Evolutionary conservation across 2,113 vertebrate genomes (phyloP).

Genomic region (Spea multiplicata): DNA sequence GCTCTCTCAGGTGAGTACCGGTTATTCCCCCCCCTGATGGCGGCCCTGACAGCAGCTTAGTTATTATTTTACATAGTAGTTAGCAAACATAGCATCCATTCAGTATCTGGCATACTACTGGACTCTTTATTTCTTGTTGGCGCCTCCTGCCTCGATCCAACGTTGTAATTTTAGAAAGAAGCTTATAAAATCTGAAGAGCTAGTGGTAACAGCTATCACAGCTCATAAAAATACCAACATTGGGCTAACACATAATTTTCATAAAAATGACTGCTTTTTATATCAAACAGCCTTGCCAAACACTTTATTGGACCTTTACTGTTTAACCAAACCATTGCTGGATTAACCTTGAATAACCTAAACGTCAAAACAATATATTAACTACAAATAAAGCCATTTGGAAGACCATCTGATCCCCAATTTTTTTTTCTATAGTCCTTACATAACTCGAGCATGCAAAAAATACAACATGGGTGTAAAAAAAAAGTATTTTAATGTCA

Average conservation of each 20-base stretch:
- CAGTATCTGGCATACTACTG: not conserved
- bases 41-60: too few relatives aligned
- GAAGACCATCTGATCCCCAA: too few relatives aligned
- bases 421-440: too few relatives aligned
- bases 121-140: not conserved
- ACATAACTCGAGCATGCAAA: too few relatives aligned
- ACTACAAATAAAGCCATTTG: too few relatives aligned
- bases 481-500: too few relatives aligned
- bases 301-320: not conserved
- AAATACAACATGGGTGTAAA: too few relatives aligned
- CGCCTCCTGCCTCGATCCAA: not conserved
- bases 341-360: not conserved
- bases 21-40: too few relatives aligned
- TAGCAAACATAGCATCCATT: not conserved
- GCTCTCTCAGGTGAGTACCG: too few relatives aligned
- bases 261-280: slow-evolving; percentile 11
- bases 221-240: slow-evolving; percentile 15
- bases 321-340: not conserved
- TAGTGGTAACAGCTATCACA: slow-evolving; percentile 15
- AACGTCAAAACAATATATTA: too few relatives aligned
- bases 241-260: slow-evolving; percentile 16
- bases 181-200: slow-evolving; percentile 24
- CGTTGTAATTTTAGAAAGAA: slow-evolving; percentile 17
- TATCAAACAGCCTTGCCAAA: not conserved
- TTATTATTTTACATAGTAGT: too few relatives aligned